phyloP scores from a whole-genome alignment of 2,797 vertebrate genomes.

The Protosalanx chinensis region DNA sequence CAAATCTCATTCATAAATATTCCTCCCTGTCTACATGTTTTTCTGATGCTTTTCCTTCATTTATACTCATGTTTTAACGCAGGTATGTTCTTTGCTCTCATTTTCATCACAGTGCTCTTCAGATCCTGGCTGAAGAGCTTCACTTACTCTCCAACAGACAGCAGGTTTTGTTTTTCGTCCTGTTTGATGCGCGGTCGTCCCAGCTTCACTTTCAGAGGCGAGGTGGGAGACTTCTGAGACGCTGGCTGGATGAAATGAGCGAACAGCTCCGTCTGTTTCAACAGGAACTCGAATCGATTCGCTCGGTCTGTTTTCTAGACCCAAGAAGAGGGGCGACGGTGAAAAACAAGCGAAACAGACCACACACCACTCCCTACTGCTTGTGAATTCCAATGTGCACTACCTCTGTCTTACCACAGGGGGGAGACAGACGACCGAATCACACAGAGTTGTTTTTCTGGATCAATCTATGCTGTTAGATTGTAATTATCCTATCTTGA shows the following conservation, averaged over 20 bases:
- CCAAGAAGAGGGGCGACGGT: background rate
- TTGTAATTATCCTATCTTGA: background rate
- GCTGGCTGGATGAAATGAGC: slow-evolving; percentile 87
- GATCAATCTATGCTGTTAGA: background rate
- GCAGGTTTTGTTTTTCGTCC: slow-evolving; percentile 82
- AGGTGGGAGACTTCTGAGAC: slow-evolving; percentile 83
- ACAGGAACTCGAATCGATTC: slow-evolving; percentile 85
- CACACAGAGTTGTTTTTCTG: background rate
- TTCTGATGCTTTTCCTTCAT: no score
- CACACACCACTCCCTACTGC: background rate
- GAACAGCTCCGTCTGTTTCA: slow-evolving; percentile 88
- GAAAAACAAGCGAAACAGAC: slow-evolving; percentile 29
- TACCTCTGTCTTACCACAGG: background rate
- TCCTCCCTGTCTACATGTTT: no score
- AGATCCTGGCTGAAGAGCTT: no score
- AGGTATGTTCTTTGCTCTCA: background rate
- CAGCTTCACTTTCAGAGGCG: slow-evolving; percentile 81
- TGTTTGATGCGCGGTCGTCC: slow-evolving; percentile 79
- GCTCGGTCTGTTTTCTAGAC: slow-evolving; percentile 82
- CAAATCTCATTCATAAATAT: no score
- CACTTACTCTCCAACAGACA: slow-evolving; percentile 84
- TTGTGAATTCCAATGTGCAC: background rate
- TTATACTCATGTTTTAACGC: no score
- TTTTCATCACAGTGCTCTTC: background rate
- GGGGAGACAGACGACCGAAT: background rate